A percentile compares a stretch with the other conserved stretches of the same genome.
Conservation (phyloP, 1,140 invertebrate genomes). For the Drosophila pachea region DNA sequence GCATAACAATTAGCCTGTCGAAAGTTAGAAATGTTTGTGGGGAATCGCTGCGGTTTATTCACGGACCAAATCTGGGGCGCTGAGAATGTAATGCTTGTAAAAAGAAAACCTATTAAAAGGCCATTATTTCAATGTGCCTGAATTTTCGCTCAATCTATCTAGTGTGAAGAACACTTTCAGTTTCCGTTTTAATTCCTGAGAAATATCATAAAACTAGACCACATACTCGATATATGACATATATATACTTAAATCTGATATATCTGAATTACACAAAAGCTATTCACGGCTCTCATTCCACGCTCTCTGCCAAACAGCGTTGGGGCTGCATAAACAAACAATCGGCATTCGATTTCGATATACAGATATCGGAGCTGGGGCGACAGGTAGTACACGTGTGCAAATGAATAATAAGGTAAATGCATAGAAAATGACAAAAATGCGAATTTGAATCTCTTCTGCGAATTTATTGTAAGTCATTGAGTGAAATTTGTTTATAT, state of each 20-base stretch:
- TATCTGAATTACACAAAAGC: neutral
- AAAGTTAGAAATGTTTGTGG: slow-evolving; percentile 31
- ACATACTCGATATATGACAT: neutral
- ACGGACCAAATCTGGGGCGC: slow-evolving; percentile 14
- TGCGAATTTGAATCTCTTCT: too few species aligned
- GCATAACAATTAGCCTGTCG: slow-evolving; percentile 27
- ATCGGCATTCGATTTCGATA: too few species aligned
- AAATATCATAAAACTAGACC: neutral
- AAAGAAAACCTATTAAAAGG: slow-evolving; percentile 2
- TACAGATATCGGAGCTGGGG: too few species aligned
- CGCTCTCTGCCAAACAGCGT: too few species aligned
- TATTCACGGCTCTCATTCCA: neutral
- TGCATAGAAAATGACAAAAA: too few species aligned
- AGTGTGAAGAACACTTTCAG: neutral
- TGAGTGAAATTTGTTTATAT: neutral
- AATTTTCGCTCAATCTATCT: neutral
- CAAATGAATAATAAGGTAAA: too few species aligned
- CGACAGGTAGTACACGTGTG: too few species aligned
- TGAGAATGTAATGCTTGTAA: slow-evolving; percentile 14
- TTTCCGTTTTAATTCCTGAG: neutral
- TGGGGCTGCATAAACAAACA: too few species aligned
- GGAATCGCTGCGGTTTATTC: slow-evolving; percentile 7
- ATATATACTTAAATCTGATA: neutral
- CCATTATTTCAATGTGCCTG: neutral
- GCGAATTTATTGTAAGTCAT: too few species aligned